Evolutionary conservation across 2,113 vertebrate species (phyloP).

Genomic region (Silurus asotus): DNA sequence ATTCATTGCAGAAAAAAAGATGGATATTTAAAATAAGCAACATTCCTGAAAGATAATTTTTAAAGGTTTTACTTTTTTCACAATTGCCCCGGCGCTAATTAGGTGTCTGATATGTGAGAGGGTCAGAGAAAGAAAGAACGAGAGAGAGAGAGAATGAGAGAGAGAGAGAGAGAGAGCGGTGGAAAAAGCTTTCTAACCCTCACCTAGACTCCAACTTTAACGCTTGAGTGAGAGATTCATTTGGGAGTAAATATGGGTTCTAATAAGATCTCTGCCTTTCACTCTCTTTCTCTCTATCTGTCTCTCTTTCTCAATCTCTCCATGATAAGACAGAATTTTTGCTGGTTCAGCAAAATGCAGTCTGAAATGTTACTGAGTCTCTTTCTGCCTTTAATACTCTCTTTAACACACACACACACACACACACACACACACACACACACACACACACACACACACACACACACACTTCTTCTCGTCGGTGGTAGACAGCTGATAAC

Average conservation of each 20-base stretch:
- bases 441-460: too few species aligned
- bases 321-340: too few species aligned
- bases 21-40: not conserved
- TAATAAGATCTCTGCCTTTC: conserved; percentile 22
- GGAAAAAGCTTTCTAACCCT: conserved; percentile 52
- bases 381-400: not conserved
- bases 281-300: conserved; percentile 11
- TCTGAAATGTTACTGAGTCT: not conserved
- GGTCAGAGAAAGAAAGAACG: not conserved
- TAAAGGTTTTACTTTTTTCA: not conserved
- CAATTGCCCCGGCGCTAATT: conserved; percentile 19
- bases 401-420: not conserved
- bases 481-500: not conserved
- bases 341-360: not conserved
- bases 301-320: conserved; percentile 13
- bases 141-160: conserved; percentile 4
- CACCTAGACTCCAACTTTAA: conserved; percentile 61
- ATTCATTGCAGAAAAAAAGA: not conserved
- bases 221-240: conserved; percentile 62
- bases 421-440: not conserved
- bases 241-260: conserved; percentile 45
- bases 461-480: not conserved
- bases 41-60: not conserved
- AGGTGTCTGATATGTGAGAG: not conserved
- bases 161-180: conserved; percentile 6